Evolutionary conservation across 2,113 vertebrate species (phyloP).

Genomic region (Microtus oregoni): DNA sequence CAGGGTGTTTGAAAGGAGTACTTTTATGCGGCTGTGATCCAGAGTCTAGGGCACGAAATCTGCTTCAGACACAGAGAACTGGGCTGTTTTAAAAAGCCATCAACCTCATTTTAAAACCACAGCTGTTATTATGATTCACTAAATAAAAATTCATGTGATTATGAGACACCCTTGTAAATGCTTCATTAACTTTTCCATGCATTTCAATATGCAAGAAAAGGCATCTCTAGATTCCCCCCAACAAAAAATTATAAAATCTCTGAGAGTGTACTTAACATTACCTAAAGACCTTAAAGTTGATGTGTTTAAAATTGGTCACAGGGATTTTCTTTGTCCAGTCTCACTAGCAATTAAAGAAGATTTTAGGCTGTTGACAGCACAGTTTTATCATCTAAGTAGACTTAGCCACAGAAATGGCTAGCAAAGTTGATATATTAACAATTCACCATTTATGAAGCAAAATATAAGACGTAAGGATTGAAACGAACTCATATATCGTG

Average conservation of each 20-base stretch:
- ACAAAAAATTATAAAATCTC: slow-evolving; percentile 4
- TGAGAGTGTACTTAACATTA: not conserved
- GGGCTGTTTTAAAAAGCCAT: not conserved
- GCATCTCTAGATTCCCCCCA: not conserved
- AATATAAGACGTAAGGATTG: not conserved
- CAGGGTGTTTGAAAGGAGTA: not conserved
- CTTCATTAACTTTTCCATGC: not conserved
- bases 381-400: slow-evolving; percentile 64
- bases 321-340: not conserved
- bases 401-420: slow-evolving; percentile 2
- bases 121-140: not conserved
- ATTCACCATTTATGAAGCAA: not conserved
- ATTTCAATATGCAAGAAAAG: not conserved
- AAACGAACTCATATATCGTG: not conserved
- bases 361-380: not conserved
- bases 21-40: not conserved
- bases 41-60: not conserved
- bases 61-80: not conserved
- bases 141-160: not conserved
- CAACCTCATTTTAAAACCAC: not conserved
- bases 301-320: not conserved
- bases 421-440: not conserved
- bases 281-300: not conserved
- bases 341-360: not conserved
- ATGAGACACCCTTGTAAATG: not conserved